phyloP scores from a whole-genome alignment of 2,888 invertebrate species.

The Agrotis clavis region DNA sequence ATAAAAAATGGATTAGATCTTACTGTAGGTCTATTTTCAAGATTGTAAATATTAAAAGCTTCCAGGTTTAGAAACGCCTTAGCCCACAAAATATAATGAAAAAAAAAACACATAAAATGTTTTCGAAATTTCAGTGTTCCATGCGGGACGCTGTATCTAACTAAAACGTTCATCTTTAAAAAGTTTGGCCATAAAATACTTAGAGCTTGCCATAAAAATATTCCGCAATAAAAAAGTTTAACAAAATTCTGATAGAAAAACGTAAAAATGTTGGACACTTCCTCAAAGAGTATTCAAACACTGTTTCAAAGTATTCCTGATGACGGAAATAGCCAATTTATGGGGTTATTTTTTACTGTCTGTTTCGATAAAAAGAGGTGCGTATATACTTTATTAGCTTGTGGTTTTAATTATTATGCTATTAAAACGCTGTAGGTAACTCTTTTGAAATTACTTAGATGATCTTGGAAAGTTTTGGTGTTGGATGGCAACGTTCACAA shows the following conservation, averaged over 20 bases:
- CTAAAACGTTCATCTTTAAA: slow-evolving; percentile 63
- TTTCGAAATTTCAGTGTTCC: slow-evolving; percentile 48
- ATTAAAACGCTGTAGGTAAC: not conserved
- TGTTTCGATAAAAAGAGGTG: slow-evolving; percentile 1
- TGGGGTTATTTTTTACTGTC: slow-evolving; percentile 16
- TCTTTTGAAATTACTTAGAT: too few relatives aligned
- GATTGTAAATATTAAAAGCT: not conserved
- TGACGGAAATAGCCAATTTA: slow-evolving; percentile 38
- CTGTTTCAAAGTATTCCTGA: slow-evolving; percentile 22
- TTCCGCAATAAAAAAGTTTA: slow-evolving; percentile 70
- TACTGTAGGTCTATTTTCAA: not conserved
- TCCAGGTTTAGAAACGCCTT: not conserved
- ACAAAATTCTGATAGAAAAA: slow-evolving; percentile 49
- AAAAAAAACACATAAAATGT: slow-evolving; percentile 50
- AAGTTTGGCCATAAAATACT: slow-evolving; percentile 69
- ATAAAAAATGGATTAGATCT: not conserved
- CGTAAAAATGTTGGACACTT: slow-evolving; percentile 36
- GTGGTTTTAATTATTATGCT: slow-evolving; percentile 17
- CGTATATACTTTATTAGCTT: not conserved
- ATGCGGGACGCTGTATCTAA: slow-evolving; percentile 48
- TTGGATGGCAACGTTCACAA: too few relatives aligned
- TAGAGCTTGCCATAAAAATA: slow-evolving; percentile 67
- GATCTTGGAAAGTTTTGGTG: too few relatives aligned
- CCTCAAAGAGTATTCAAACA: slow-evolving; percentile 40
- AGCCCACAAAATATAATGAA: slow-evolving; percentile 11